These are phyloP conservation scores for Xanthorhoe spadicearia DNA, from an alignment of 2,888 invertebrate species.

Conservation along the genomic window DNA sequence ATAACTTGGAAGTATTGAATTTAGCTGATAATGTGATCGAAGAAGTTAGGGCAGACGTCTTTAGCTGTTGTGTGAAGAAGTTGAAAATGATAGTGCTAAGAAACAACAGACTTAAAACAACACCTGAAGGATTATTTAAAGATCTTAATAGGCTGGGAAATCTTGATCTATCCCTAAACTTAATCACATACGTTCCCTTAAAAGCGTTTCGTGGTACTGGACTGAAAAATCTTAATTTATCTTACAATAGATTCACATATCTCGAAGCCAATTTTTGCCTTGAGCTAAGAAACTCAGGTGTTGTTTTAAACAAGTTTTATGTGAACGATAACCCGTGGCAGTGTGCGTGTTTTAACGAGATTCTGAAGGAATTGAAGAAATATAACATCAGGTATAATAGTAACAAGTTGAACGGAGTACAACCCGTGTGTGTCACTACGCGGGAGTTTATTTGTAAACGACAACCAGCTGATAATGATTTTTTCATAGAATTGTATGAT, in stretches of 20 bases:
- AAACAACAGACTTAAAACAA: conserved; percentile 58
- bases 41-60: conserved; percentile 56
- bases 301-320: conserved; percentile 61
- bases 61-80: conserved; percentile 53
- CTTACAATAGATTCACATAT: conserved; percentile 68
- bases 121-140: conserved; percentile 63
- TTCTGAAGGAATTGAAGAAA: conserved; percentile 65
- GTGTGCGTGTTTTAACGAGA: conserved; percentile 67
- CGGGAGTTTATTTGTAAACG: conserved; percentile 63
- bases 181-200: conserved; percentile 61
- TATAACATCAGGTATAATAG: conserved; percentile 61
- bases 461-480: conserved; percentile 56
- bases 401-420: conserved; percentile 59
- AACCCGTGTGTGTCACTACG: conserved; percentile 66
- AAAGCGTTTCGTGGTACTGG: conserved; percentile 64
- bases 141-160: conserved; percentile 57
- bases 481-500: conserved; percentile 59
- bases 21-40: conserved; percentile 64
- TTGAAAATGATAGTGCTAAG: conserved; percentile 61
- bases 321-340: conserved; percentile 78
- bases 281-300: conserved; percentile 66
- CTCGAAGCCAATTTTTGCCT: conserved; percentile 69
- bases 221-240: conserved; percentile 66
- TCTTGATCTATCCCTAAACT: conserved; percentile 67
- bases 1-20: conserved; percentile 62